Conservation (phyloP, 2,113 vertebrate genomes). For the Brevimyrus niger region DNA sequence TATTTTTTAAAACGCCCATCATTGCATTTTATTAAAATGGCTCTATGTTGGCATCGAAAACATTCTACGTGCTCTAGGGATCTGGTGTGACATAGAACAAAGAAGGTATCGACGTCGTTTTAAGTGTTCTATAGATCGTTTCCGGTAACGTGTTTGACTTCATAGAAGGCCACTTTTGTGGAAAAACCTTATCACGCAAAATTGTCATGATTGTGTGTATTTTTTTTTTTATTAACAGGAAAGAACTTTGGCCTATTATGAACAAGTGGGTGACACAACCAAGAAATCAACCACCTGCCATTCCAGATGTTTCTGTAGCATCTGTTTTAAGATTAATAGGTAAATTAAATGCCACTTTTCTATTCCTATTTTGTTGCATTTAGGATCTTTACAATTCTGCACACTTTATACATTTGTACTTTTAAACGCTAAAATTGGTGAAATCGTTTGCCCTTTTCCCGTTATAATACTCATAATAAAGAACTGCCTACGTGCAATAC, state of each 20-base stretch:
- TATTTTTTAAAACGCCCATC: not conserved
- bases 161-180: not conserved
- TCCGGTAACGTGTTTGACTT: not conserved
- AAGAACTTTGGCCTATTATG: constrained; percentile 89
- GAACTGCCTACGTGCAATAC: not conserved
- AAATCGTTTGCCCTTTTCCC: not conserved
- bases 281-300: constrained; percentile 52
- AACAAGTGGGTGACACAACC: constrained; percentile 80
- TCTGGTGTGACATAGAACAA: not conserved
- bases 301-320: constrained; percentile 68
- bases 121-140: not conserved
- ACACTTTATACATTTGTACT: not conserved
- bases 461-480: not conserved
- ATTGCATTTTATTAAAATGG: not conserved
- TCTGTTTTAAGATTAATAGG: constrained; percentile 81
- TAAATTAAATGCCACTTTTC: constrained; percentile 46
- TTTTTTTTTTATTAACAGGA: constrained; percentile 54
- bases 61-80: not conserved
- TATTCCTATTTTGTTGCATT: not conserved
- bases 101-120: not conserved
- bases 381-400: not conserved
- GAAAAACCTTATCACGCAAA: not conserved
- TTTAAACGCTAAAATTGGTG: not conserved
- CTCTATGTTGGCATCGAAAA: not conserved
- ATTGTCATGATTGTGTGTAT: constrained; percentile 1